These are phyloP conservation scores for Psilopsiagon aymara DNA, from an alignment of 2,113 vertebrate species.

Conservation along the genomic window DNA sequence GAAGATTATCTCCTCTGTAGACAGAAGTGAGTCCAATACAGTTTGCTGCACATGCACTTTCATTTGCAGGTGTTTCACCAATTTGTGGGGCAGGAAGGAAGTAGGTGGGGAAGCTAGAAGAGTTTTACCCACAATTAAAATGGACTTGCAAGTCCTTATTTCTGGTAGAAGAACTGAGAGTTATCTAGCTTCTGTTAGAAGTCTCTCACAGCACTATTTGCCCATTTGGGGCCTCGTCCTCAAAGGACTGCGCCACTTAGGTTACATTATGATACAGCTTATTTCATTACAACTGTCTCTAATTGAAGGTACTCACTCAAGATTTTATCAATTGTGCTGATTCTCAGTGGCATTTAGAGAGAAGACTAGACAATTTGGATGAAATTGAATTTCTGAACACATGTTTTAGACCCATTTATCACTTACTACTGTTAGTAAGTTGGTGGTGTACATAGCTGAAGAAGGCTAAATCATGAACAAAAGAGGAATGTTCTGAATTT, in stretches of 20 bases:
- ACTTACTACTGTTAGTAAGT: constrained; percentile 57
- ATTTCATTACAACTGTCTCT: constrained; percentile 60
- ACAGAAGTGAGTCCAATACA: not conserved
- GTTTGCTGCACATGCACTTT: not conserved
- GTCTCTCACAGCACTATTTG: not conserved
- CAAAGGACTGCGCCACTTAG: not conserved
- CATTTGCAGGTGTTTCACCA: not conserved
- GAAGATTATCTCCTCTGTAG: not conserved
- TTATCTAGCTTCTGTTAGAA: not conserved
- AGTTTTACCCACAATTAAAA: not conserved
- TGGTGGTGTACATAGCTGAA: not conserved
- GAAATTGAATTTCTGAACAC: constrained; percentile 57
- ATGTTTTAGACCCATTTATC: constrained; percentile 53
- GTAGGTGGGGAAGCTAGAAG: not conserved
- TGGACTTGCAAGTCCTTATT: not conserved
- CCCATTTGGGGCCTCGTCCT: not conserved
- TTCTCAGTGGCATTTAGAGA: constrained; percentile 44
- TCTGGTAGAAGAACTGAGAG: not conserved
- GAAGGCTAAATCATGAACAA: not conserved
- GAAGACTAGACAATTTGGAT: constrained; percentile 53
- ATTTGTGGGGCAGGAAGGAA: not conserved
- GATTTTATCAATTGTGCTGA: constrained; percentile 53
- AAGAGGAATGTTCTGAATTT: not conserved
- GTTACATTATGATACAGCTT: not conserved
- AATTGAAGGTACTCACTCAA: constrained; percentile 67